Conservation (phyloP, 2,888 invertebrate genomes). For the Pseudolycoriella hygida region DNA sequence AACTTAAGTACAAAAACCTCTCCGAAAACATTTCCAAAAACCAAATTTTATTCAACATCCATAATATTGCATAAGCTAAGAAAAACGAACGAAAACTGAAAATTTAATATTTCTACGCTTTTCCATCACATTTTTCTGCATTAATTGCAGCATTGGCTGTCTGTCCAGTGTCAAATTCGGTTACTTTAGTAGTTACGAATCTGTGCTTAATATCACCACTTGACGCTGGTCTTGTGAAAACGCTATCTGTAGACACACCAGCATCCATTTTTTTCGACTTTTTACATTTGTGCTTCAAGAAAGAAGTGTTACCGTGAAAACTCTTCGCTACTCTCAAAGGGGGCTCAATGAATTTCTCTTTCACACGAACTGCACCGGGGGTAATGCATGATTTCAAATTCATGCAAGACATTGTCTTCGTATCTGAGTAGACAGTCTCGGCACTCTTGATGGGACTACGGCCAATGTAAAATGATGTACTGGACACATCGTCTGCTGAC, state of each 20-base stretch:
- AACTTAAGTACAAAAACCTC: too few relatives aligned
- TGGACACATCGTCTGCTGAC: slow-evolving; percentile 2
- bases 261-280: background rate
- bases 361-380: slow-evolving; percentile 30
- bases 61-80: too few relatives aligned
- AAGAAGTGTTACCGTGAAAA: background rate
- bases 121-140: too few relatives aligned
- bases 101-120: too few relatives aligned
- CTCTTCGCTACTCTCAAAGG: slow-evolving; percentile 29
- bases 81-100: too few relatives aligned
- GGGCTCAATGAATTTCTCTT: slow-evolving; percentile 34
- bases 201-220: background rate
- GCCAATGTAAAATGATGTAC: too few relatives aligned
- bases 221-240: background rate
- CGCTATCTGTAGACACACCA: background rate
- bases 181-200: background rate
- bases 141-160: too few relatives aligned
- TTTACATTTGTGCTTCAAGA: background rate
- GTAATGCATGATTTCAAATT: slow-evolving; percentile 10
- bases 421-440: background rate
- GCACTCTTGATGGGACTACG: background rate
- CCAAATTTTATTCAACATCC: too few relatives aligned
- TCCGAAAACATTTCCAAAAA: too few relatives aligned
- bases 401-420: slow-evolving; percentile 12
- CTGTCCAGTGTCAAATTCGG: background rate